Percentiles rank a stretch among this genome's conserved stretches.
These are phyloP conservation scores for Neoniphon sammara DNA, from an alignment of 2,797 vertebrate genomes.

Conservation along the genomic window DNA sequence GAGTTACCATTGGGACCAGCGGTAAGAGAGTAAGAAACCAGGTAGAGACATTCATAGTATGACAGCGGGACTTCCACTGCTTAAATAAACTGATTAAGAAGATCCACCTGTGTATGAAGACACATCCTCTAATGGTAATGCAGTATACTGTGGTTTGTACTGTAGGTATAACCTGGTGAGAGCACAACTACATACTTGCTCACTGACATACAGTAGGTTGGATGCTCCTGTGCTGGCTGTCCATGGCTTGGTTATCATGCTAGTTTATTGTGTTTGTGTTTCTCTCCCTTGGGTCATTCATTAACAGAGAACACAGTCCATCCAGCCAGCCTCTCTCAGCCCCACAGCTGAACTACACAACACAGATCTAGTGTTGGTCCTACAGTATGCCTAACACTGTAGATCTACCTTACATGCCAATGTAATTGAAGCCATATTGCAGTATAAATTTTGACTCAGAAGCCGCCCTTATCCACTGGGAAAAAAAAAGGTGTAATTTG, in stretches of 20 bases:
- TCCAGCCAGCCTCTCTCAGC: constrained; percentile 37
- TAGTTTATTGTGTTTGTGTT: constrained; percentile 77
- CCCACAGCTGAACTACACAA: constrained; percentile 4
- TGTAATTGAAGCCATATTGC: not conserved
- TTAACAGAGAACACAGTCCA: constrained; percentile 77
- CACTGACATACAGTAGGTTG: not conserved
- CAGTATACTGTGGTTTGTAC: not conserved
- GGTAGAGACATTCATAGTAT: constrained; percentile 18
- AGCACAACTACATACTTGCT: not conserved
- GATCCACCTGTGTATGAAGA: not conserved
- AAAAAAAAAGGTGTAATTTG: not conserved
- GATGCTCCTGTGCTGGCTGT: not conserved
- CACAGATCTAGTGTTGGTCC: constrained; percentile 15
- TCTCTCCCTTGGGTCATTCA: constrained; percentile 70
- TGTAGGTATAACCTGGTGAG: not conserved
- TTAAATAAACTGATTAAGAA: not conserved
- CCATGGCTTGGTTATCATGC: constrained; percentile 40
- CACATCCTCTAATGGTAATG: no score
- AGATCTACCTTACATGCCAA: not conserved
- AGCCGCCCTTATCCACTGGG: not conserved
- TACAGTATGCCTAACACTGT: not conserved
- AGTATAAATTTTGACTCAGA: not conserved
- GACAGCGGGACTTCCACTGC: not conserved
- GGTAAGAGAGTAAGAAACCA: not conserved
- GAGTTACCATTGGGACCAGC: not conserved